Evolutionary conservation across 2,797 vertebrate species (phyloP).

Genomic region (Neosilurus mollespiculum): DNA sequence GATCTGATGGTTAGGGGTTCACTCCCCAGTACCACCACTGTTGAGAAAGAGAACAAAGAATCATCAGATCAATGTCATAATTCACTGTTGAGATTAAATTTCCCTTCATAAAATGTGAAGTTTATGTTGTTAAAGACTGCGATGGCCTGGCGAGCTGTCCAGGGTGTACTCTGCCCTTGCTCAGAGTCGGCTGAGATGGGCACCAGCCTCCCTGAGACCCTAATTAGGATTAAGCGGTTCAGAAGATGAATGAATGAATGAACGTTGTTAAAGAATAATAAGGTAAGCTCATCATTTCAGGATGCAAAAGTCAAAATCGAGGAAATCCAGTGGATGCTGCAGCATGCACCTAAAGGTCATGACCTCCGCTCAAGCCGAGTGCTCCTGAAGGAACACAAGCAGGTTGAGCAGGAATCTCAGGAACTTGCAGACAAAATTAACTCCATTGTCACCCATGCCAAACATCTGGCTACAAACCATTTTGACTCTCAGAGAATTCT

Average conservation of each 20-base stretch:
- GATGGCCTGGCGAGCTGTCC: too few relatives aligned
- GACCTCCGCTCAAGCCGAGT: constrained; percentile 79
- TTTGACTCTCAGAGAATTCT: constrained; percentile 81
- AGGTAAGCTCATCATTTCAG: constrained; percentile 60
- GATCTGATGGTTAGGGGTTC: too few relatives aligned
- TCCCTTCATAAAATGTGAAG: neutral
- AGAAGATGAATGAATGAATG: too few relatives aligned
- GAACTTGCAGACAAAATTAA: constrained; percentile 84
- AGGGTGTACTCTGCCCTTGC: too few relatives aligned
- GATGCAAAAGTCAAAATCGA: constrained; percentile 84
- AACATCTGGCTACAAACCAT: constrained; percentile 76
- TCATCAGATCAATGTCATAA: neutral
- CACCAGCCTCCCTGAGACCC: too few relatives aligned
- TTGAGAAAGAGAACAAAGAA: too few relatives aligned
- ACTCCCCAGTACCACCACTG: too few relatives aligned
- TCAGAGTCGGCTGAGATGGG: too few relatives aligned
- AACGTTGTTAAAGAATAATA: neutral
- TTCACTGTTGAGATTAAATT: neutral
- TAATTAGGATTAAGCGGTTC: too few relatives aligned
- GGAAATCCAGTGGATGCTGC: constrained; percentile 80
- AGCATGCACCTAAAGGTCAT: constrained; percentile 73
- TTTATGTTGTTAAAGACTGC: too few relatives aligned
- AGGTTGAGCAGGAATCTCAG: constrained; percentile 79
- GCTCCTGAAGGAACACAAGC: constrained; percentile 80
- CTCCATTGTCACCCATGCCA: constrained; percentile 77